Base-by-base conservation (phyloP, 2,797 vertebrate species). In the Glyptemys insculpta region DNA sequence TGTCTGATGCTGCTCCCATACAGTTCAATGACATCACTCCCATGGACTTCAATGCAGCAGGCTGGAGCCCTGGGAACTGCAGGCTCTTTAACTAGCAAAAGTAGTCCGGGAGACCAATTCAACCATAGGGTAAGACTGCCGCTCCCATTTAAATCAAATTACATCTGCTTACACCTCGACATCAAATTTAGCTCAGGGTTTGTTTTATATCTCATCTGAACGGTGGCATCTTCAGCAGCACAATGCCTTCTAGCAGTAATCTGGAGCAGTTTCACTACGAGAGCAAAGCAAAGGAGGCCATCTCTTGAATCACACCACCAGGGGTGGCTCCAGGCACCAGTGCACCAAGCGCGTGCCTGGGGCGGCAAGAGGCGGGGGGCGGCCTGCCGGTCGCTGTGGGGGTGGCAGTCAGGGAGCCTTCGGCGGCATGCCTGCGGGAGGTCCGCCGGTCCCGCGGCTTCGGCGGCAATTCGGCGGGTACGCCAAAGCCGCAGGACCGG, bases 31-130 rank as follows among this genome's bases (percentile, higher is more conserved):
- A 62, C 31, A 34, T 34, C 12, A 62, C 14, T 62, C 29, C 27
- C 59, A 34, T 34, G 8, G 62, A 95, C 94, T 84, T 91, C 94
- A 91, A 83, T 93, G 96, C 93, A 76, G 91, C 2, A 0, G 41
- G 86, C 92, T 97, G 94, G 84, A 96, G 53, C 89, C 87, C 85
- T 85, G 89, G 91, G 91, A 96, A 95, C 74, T 81, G 86, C 76
- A 91, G 92, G 93, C 94, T 97, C 95, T 96, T 97, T 97, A 97
- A 96, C 97, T 97, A 97, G 87, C 94, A 90, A 62, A 96, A 94
- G 91, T 93, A 97, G 96, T 95, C 2, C 78, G 74, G 91, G 94
- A 91, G 54, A 97, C 93, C 94, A 97, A 96, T 96, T 97, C 94
- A 97, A 96, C 95, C 86, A 92, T 56, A 44, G 0, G 74, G 68